Evolutionary conservation across 2,113 vertebrate species (phyloP).

Genomic region (Terrapene triunguis): DNA sequence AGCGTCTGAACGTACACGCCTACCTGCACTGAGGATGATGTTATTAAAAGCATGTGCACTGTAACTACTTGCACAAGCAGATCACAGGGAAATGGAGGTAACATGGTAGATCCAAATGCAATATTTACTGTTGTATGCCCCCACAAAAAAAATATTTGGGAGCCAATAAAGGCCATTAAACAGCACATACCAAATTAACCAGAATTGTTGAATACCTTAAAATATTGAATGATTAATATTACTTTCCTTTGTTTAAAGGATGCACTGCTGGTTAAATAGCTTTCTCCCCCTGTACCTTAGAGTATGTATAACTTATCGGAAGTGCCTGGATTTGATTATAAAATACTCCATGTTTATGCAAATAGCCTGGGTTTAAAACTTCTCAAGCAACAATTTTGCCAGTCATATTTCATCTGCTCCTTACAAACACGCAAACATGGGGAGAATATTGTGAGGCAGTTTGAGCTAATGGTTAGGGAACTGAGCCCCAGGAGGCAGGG

Average conservation of each 20-base stretch:
- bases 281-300: neutral
- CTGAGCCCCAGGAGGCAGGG: neutral
- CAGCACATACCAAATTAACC: neutral
- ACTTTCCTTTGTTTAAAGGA: neutral
- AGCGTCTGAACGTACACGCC: fast-evolving
- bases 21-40: neutral
- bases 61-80: neutral
- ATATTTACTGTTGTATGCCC: neutral
- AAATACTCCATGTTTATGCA: neutral
- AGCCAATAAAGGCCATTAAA: neutral
- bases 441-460: neutral
- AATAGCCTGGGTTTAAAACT: neutral
- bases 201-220: neutral
- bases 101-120: neutral
- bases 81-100: neutral
- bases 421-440: neutral
- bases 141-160: too few relatives aligned
- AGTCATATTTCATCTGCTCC: too few relatives aligned
- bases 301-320: neutral
- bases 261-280: neutral
- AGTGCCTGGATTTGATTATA: neutral
- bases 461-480: neutral
- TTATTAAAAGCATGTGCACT: neutral
- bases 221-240: neutral
- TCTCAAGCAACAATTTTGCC: neutral